Percentiles rank a stretch among this genome's conserved stretches.
Conservation (phyloP, 1,140 invertebrate species). For the Drosophila melanica region DNA sequence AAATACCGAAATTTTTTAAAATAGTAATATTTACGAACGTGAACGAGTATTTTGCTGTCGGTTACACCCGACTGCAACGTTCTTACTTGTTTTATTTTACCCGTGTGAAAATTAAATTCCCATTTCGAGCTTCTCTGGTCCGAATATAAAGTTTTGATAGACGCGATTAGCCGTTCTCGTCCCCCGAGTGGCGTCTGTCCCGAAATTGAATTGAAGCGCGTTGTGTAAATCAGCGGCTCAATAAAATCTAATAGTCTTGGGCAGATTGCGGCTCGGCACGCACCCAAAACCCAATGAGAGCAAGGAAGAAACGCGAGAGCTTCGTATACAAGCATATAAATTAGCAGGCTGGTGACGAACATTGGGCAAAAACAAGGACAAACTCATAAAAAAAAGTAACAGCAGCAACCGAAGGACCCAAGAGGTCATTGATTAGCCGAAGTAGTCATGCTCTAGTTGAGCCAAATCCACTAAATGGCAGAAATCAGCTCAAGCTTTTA, state of each 20-base stretch:
- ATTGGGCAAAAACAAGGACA: slow-evolving; percentile 10
- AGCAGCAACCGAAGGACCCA: not conserved
- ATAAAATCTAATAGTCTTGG: slow-evolving; percentile 77
- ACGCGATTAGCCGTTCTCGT: slow-evolving; percentile 45
- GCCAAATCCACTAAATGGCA: no score
- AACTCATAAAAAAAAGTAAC: slow-evolving; percentile 17
- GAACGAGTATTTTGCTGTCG: no score
- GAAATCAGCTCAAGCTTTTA: no score
- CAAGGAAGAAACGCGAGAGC: slow-evolving; percentile 3
- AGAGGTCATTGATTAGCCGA: slow-evolving; percentile 5
- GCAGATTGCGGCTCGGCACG: slow-evolving; percentile 74
- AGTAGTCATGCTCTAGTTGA: slow-evolving; percentile 9
- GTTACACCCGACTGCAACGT: no score
- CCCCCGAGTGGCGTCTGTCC: not conserved
- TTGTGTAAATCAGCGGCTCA: slow-evolving; percentile 79
- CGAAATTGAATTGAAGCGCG: slow-evolving; percentile 75
- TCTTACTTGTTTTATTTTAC: no score
- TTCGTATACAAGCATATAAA: slow-evolving; percentile 57
- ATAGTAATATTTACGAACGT: no score
- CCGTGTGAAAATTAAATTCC: slow-evolving; percentile 78
- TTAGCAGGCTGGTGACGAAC: slow-evolving; percentile 41
- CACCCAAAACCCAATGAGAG: slow-evolving; percentile 54
- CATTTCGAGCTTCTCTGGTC: slow-evolving; percentile 49
- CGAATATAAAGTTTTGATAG: slow-evolving; percentile 52
- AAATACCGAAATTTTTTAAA: no score